A percentile compares a stretch with the other conserved stretches of the same genome.
Evolutionary conservation across 2,888 invertebrate genomes (phyloP).

Genomic region (Drosophila subsilvestris): DNA sequence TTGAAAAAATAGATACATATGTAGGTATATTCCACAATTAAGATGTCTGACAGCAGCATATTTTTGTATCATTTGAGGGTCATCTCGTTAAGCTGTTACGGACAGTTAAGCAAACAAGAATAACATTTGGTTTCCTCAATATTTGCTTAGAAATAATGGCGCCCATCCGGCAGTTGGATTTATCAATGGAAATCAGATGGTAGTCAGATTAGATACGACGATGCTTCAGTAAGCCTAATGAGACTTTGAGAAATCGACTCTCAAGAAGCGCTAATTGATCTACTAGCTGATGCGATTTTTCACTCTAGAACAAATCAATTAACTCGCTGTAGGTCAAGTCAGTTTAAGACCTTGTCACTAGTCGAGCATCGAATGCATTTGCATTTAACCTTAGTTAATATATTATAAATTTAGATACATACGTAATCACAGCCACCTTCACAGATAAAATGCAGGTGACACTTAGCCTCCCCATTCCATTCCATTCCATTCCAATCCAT

Average conservation of each 20-base stretch:
- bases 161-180: not conserved
- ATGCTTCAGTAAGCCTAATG: too few species aligned
- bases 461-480: constrained; percentile 28
- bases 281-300: not conserved
- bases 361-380: constrained; percentile 49
- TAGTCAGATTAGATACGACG: too few species aligned
- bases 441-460: constrained; percentile 24
- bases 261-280: not conserved
- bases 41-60: too few species aligned
- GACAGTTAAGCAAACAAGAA: not conserved
- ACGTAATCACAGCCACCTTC: constrained; percentile 36
- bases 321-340: constrained; percentile 9
- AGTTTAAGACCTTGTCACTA: constrained; percentile 38
- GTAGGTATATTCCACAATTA: too few species aligned
- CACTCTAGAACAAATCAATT: not conserved
- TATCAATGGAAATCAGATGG: not conserved
- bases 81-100: not conserved
- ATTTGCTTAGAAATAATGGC: not conserved
- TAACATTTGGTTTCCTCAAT: not conserved
- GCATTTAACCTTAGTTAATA: constrained; percentile 63
- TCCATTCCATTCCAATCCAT: too few species aligned
- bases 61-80: not conserved
- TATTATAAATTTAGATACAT: constrained; percentile 14
- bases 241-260: not conserved
- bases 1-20: too few species aligned